Percentiles rank a stretch among this genome's conserved stretches.
Conservation (phyloP, 2,888 invertebrate species). For the Alsophila aescularia region DNA sequence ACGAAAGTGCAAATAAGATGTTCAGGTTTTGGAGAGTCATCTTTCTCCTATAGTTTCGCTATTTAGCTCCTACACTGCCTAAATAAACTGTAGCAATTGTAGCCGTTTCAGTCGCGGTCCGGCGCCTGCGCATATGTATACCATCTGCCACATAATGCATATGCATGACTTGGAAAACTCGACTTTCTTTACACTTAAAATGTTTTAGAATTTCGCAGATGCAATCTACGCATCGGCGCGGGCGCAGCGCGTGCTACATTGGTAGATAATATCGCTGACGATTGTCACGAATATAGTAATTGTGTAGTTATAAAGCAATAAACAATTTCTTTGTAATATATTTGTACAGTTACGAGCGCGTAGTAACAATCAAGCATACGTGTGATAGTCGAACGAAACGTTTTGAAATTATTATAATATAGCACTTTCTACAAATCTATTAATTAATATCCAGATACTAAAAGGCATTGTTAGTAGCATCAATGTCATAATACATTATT, state of each 20-base stretch:
- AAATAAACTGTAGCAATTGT: constrained; percentile 25
- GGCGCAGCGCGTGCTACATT: constrained; percentile 42
- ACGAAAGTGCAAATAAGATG: no score
- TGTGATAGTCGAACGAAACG: neutral
- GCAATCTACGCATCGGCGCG: constrained; percentile 67
- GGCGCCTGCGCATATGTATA: constrained; percentile 50
- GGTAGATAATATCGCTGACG: constrained; percentile 37
- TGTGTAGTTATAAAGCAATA: no score
- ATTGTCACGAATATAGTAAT: constrained; percentile 34
- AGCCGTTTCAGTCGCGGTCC: constrained; percentile 55
- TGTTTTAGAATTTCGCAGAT: constrained; percentile 69
- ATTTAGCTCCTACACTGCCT: constrained; percentile 3
- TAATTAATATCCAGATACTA: constrained; percentile 1
- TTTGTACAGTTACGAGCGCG: no score
- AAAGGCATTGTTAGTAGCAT: neutral
- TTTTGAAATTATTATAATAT: neutral
- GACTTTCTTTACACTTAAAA: constrained; percentile 76
- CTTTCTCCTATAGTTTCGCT: neutral
- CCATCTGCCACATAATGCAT: constrained; percentile 60
- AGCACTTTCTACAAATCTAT: constrained; percentile 6
- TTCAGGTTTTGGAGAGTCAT: neutral
- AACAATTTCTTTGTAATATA: neutral
- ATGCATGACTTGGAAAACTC: constrained; percentile 71
- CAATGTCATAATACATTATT: neutral
- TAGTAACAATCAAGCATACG: neutral